Evolutionary conservation across 2,113 vertebrate genomes (phyloP).

Genomic region (Neotoma lepida): DNA sequence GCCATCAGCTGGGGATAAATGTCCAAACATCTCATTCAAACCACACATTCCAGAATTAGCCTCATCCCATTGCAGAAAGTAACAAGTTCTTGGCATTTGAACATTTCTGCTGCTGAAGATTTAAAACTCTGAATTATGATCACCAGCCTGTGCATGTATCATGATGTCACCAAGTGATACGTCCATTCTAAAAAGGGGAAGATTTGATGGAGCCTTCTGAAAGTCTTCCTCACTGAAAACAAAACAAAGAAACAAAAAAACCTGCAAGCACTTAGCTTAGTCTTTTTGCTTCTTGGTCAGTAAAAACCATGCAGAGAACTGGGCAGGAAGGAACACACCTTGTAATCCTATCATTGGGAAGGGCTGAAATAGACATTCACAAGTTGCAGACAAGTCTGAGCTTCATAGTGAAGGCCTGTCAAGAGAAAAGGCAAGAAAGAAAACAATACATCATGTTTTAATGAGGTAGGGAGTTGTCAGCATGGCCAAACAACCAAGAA

Average conservation of each 20-base stretch:
- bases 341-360: not conserved
- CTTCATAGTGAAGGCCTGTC: not conserved
- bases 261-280: not conserved
- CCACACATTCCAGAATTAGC: not conserved
- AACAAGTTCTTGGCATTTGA: not conserved
- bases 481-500: slow-evolving; percentile 1
- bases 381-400: not conserved
- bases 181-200: not conserved
- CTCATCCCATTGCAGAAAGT: not conserved
- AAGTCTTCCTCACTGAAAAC: slow-evolving; percentile 13
- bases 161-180: not conserved
- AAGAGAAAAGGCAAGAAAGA: not conserved
- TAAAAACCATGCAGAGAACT: not conserved
- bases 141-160: not conserved
- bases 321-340: not conserved
- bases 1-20: not conserved
- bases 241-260: not conserved
- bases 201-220: not conserved
- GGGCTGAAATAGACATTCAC: not conserved
- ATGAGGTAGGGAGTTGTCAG: slow-evolving; percentile 41
- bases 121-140: not conserved
- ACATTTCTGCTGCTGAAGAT: slow-evolving; percentile 4
- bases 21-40: not conserved
- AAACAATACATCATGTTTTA: slow-evolving; percentile 15
- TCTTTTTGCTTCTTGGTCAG: not conserved